Conservation (phyloP, 2,888 invertebrate species). For the Netelia virgata region DNA sequence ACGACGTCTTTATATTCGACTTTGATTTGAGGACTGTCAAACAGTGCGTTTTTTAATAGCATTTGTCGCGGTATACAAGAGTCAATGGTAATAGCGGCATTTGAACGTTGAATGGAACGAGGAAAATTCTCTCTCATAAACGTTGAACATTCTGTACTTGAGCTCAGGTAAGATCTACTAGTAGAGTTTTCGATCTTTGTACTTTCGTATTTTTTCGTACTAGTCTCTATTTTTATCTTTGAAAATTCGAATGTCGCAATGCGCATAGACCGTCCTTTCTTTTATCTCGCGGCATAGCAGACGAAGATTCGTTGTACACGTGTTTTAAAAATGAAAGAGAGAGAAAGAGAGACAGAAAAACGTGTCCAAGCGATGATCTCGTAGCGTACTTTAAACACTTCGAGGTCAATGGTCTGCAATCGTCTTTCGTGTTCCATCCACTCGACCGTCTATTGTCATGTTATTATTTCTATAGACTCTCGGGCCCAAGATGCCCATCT, state of each 20-base stretch:
- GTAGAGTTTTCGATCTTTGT: not conserved
- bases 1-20: constrained; percentile 43
- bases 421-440: constrained; percentile 10
- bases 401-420: constrained; percentile 47
- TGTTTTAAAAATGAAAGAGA: constrained; percentile 9
- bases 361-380: not conserved
- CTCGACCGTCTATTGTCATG: constrained; percentile 32
- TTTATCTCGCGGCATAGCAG: not conserved
- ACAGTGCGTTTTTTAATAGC: constrained; percentile 28
- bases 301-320: constrained; percentile 11
- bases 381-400: constrained; percentile 5
- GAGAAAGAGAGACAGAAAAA: not conserved
- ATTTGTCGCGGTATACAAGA: constrained; percentile 24
- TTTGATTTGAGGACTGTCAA: constrained; percentile 60
- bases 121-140: constrained; percentile 44
- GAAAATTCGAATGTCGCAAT: constrained; percentile 19
- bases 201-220: not conserved
- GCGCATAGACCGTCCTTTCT: not conserved
- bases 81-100: not conserved
- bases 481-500: constrained; percentile 46
- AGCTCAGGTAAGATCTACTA: constrained; percentile 36
- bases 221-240: not conserved
- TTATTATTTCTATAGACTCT: constrained; percentile 51
- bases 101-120: constrained; percentile 34
- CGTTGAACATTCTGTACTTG: constrained; percentile 27